phyloP scores from a whole-genome alignment of 2,113 vertebrate genomes.

The Archocentrus centrarchus region DNA sequence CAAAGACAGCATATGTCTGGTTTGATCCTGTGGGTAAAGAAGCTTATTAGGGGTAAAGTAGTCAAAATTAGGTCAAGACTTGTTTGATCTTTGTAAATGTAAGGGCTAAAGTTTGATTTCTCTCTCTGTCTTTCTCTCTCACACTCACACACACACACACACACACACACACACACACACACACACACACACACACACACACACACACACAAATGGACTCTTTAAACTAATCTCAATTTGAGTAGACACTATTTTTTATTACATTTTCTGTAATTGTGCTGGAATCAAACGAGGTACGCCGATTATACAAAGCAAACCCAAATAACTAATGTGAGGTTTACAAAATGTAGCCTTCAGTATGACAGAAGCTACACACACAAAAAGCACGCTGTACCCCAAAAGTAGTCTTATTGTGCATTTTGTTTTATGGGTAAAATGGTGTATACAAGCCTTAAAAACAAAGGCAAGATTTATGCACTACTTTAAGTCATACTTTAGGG shows the following conservation, averaged over 20 bases:
- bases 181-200: neutral
- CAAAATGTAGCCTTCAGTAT: neutral
- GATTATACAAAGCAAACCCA: conserved; percentile 22
- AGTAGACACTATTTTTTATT: conserved; percentile 7
- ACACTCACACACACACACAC: neutral
- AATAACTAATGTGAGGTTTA: conserved; percentile 12
- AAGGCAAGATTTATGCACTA: neutral
- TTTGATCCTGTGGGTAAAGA: conserved; percentile 43
- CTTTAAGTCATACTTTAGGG: neutral
- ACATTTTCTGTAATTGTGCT: neutral
- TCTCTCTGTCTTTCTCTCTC: too few relatives aligned
- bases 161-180: neutral
- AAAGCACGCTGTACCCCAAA: neutral
- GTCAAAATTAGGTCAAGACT: conserved; percentile 51
- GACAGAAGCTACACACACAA: neutral
- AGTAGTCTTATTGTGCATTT: neutral
- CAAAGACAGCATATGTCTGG: neutral
- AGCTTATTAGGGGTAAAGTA: conserved; percentile 47
- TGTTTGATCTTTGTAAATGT: conserved; percentile 58
- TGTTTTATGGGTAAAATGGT: neutral
- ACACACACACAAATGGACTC: neutral
- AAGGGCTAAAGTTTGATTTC: conserved; percentile 29
- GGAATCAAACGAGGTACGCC: conserved; percentile 13
- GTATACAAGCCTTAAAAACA: neutral
- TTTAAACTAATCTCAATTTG: conserved; percentile 38